A percentile compares a stretch with the other conserved stretches of the same genome.
phyloP scores from a whole-genome alignment of 1,140 invertebrate species.

The Yoshiicerus persimilis region DNA sequence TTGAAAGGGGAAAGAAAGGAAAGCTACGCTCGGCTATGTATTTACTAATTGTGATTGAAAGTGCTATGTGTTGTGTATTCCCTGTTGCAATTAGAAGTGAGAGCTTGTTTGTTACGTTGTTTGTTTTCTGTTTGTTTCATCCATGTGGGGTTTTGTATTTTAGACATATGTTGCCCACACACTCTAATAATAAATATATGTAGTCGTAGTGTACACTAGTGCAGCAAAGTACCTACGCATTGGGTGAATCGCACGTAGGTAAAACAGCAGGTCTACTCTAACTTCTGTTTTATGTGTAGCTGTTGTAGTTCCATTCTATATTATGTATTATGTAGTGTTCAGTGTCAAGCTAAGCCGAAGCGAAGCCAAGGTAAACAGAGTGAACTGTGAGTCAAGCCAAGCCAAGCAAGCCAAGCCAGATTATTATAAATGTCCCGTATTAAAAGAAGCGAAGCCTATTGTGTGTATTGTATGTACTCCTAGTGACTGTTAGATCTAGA shows the following conservation, averaged over 20 bases:
- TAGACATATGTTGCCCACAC: background rate
- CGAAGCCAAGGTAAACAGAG: background rate
- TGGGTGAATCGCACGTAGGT: no score
- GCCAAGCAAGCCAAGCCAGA: background rate
- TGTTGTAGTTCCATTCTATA: no score
- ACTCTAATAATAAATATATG: background rate
- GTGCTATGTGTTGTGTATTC: background rate
- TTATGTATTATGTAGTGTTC: background rate
- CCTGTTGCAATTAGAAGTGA: background rate
- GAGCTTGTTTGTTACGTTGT: background rate
- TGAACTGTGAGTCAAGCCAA: background rate
- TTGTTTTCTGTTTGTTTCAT: background rate
- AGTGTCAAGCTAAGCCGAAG: background rate
- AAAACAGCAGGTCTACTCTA: no score
- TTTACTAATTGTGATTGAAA: constrained; percentile 18
- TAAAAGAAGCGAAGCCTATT: background rate
- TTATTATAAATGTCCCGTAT: background rate
- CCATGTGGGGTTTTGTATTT: background rate
- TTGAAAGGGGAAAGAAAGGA: background rate
- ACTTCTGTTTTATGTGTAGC: no score
- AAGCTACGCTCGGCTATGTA: background rate
- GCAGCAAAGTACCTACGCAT: no score
- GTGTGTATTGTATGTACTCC: background rate
- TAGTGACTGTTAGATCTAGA: background rate
- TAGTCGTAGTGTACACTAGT: background rate